Base-by-base conservation (phyloP, 1,140 invertebrate species). In the Cylas formicarius region DNA sequence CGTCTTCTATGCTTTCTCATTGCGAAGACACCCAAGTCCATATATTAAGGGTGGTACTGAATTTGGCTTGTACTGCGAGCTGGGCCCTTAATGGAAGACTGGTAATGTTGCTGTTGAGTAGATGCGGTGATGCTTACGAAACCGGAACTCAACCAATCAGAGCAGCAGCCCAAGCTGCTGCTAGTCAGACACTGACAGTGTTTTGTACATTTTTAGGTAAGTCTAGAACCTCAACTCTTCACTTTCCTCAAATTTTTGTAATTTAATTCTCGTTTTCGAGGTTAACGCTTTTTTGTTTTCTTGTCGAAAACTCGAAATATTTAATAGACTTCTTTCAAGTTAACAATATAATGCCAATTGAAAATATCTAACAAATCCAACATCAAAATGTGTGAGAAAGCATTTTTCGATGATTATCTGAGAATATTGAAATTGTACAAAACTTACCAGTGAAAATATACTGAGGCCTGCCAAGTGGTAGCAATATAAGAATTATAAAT, bases 11-110 rank as follows among this genome's bases (percentile, higher is more conserved):
- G 52, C 72, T 78, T 11, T 72, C 75, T 1, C 77, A 85, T 47
- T 78, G 79, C 2, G 85, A 86, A 63, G 81, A 86, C 41, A 76
- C 76, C 2, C 84, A 84, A 65, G 72, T 75, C n/a, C 72, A 73
- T 58, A 72, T 73, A 52, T 72, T 80, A 45, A 66, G 89, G 74
- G 77, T 90, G 44, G 70, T 90, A 35, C 69, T 90, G 2, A 86
- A 86, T 57, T 77, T 90, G 61, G 83, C 85, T 1, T 81, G 86
- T 57, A 83, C 81, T 1, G 76, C 81, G 9, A 81, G 84, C 19
- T 86, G 84, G 73, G 86, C 84, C 24, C 77, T 89, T 64, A 90
- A 87, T 64, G 84, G 86, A 0, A 75, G 82, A 7, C 72, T 89
- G 24, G 86, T 89, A 28, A 84, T 86, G 48, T 80, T 84, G 56